A percentile compares a stretch with the other conserved stretches of the same genome.
Evolutionary conservation across 2,113 vertebrate species (phyloP).

Genomic region (Mesocricetus auratus): DNA sequence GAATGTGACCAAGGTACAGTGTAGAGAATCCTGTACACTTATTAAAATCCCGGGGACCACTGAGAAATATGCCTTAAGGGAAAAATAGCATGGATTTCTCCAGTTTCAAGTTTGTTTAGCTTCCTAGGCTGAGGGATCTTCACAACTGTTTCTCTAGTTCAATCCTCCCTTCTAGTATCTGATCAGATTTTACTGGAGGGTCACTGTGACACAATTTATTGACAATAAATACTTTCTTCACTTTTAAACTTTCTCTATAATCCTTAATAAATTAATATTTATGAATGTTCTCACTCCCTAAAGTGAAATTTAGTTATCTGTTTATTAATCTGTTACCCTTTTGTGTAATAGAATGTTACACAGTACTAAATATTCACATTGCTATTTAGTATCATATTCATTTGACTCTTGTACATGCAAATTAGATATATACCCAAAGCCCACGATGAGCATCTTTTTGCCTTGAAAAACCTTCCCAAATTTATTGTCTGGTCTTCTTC

Average conservation of each 20-base stretch:
- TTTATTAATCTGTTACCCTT: background rate
- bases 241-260: background rate
- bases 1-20: background rate
- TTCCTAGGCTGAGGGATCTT: accelerated
- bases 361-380: background rate
- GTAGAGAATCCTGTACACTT: background rate
- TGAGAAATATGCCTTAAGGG: background rate
- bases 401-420: background rate
- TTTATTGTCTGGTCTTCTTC: background rate
- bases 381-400: background rate
- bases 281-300: background rate
- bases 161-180: background rate
- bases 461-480: background rate
- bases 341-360: background rate
- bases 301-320: background rate
- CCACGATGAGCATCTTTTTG: background rate
- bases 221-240: background rate
- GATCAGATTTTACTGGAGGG: background rate
- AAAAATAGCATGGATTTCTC: background rate
- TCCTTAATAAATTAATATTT: background rate
- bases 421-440: background rate
- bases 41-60: background rate
- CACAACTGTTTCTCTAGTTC: background rate
- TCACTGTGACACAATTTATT: background rate
- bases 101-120: background rate